Evolutionary conservation across 2,888 invertebrate genomes (phyloP), one percentile per base, ranked within the genome.

Genomic region (Encarsia formosa): DNA sequence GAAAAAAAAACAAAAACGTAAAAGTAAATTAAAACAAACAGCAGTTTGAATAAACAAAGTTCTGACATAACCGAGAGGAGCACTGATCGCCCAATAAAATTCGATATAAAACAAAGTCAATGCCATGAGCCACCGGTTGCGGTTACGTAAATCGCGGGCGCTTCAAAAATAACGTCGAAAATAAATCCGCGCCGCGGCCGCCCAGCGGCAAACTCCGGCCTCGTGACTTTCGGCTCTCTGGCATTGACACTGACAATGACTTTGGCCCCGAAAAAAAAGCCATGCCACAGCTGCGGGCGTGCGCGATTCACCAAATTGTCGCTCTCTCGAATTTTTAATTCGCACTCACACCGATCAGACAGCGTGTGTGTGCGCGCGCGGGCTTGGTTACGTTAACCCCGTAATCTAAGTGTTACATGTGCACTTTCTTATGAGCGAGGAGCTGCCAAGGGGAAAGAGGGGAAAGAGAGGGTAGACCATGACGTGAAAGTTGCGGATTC

Each of bases 381-480:
- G 45, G 22, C 34, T 34, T 54, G 55, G 62, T 66, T 68, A 68
- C 64, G 66, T 63, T 59, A 59, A 54, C 57, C 55, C 52, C 57
- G 61, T 67, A 66, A 66, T 65, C 60, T 66, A 66, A 70, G 67
- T 65, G 69, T 70, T 70, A 69, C 70, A 69, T 69, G 65, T 67
- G 62, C 68, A 70, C 70, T 70, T 70, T 70, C 70, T 65, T 69
- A 61, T 56, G 29, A 8, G 24, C n/a, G 6, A 15, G 37, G 37
- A 5, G 37, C 11, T 11, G 20, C 4, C 13, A 20, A 38, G 19
- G n/a, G 20, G 4, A 13, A 9, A 15, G 4, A 37, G 16, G 19
- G 16, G 37, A 18, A 37, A 6, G 44, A 35, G 32, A 35, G 16
- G 31, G 52, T n/a, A 34, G 8, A 34, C 20, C 2, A 11, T 37